Evolutionary conservation across 1,140 invertebrate genomes (phyloP).

Genomic region (Drosophila bifasciata): DNA sequence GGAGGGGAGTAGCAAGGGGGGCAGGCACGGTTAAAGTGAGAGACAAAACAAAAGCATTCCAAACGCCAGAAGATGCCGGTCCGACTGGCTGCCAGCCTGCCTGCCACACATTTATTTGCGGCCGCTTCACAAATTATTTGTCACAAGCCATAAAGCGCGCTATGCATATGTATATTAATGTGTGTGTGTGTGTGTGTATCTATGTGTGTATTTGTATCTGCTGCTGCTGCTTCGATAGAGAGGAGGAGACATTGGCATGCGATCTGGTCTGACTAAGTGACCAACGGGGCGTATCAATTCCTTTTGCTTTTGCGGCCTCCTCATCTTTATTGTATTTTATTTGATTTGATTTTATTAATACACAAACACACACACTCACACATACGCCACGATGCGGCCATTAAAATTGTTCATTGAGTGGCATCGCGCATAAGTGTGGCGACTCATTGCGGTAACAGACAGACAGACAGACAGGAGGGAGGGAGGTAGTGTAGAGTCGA

Average conservation of each 20-base stretch:
- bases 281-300: slow-evolving; percentile 78
- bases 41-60: slow-evolving; percentile 70
- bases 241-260: neutral
- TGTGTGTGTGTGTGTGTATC: slow-evolving; percentile 3
- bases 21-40: neutral
- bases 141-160: slow-evolving; percentile 77
- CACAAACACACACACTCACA: slow-evolving; percentile 10
- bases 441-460: slow-evolving; percentile 41
- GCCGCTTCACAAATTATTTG: slow-evolving; percentile 79
- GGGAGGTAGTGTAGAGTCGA: too few relatives aligned
- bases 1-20: neutral
- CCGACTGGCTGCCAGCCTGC: slow-evolving; percentile 35
- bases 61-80: slow-evolving; percentile 58
- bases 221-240: neutral
- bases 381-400: slow-evolving; percentile 19
- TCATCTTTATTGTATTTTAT: slow-evolving; percentile 68
- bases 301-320: slow-evolving; percentile 63
- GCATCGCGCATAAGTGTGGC: slow-evolving; percentile 58
- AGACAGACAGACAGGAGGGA: slow-evolving; percentile 28
- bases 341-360: slow-evolving; percentile 66
- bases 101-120: slow-evolving; percentile 73
- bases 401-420: slow-evolving; percentile 47
- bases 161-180: slow-evolving; percentile 28
- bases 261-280: slow-evolving; percentile 57
- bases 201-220: slow-evolving; percentile 6